Base-by-base conservation (phyloP, 2,113 vertebrate genomes). In the Onychostoma macrolepis region DNA sequence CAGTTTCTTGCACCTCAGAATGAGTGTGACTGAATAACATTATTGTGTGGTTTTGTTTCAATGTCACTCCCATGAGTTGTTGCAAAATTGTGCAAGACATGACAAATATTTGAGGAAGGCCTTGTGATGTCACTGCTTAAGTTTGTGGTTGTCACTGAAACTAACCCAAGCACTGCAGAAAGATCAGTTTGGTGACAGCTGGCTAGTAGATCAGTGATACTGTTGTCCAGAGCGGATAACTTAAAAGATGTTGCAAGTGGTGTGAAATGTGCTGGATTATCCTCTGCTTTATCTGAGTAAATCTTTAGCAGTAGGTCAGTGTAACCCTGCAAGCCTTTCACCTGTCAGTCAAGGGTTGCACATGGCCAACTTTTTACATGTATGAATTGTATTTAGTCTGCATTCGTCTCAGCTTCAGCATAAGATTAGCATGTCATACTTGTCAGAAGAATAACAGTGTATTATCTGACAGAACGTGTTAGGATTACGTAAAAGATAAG, bases 201-300 rank as follows among this genome's bases (percentile, higher is more conserved):
- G 63, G 61, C 10, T 12, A 28, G 81, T 36, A n/a, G 63, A 8
- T 69, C 38, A 13, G 41, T 1, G 3, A 45, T 33, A 19, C 43
- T 48, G 80, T 36, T 84, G 67, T 36, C 12, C n/a, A 50, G 28
- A 38, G 48, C 26, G 2, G 41, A 69, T 69, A 12, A 69, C 19
- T 69, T 53, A 19, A 33, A 58, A 74, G 45, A 58, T 74, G 45
- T 84, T 41, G 41, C 82, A 58, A 84, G 83, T 84, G 69, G 30
- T 84, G 82, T 83, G 81, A 71, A 71, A 33, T 71, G 65, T 83
- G 43, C 43, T 13, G 81, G 67, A 83, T 83, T 69, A 83, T 83
- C 65, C 4, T 9, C n/a, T 4, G 80, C n/a, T 67, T 83, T 71
- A 53, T 72, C 26, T 6, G 30, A 83, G 19, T 36, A 30, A 38